Evolutionary conservation across 2,113 vertebrate genomes (phyloP), one percentile per base, ranked within the genome.

Genomic region (Limnothrissa miodon): DNA sequence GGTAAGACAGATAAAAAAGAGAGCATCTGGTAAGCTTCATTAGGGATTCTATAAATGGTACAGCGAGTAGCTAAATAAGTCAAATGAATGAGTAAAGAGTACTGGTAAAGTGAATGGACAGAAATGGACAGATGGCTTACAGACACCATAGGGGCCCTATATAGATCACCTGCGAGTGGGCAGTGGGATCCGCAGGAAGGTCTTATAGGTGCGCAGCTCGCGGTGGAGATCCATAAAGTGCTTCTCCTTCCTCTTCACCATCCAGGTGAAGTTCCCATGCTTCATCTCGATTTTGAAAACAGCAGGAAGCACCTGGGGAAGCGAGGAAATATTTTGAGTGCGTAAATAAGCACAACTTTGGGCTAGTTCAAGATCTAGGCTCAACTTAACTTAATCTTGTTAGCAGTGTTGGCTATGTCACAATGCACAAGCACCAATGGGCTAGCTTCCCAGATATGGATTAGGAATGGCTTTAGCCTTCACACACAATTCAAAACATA

Each of bases 161-260:
- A 42, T 2, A 42, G 42, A 42, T 42, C 19, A 93, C 94, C 91
- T 90, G 83, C 93, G 92, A 1, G 90, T 29, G 0, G 92, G 93
- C 85, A 93, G 91, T 3, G 92, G 92, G 62, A 94, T 91, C 87
- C 85, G 90, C 87, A 93, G 87, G 84, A 94, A 92, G 79, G 93
- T 87, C 86, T 93, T 94, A 83, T 92, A 88, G 0, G 92, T 92
- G 74, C 90, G 91, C 78, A 99, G 93, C 85, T 99, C 98, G 89
- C 96, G 91, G 91, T 99, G 98, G 17, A 99, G 96, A 10, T 99
- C 98, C 89, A 97, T 91, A 87, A 99, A 99, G 92, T 99, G 97
- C 82, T 97, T 99, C 93, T 96, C 98, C 90, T 99, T 99, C 91
- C 95, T 97, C 91, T 99, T 99, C 83, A 99, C 96, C 17, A 96